Base-by-base conservation (phyloP, 2,113 vertebrate species). In the Corydoras maculifer region DNA sequence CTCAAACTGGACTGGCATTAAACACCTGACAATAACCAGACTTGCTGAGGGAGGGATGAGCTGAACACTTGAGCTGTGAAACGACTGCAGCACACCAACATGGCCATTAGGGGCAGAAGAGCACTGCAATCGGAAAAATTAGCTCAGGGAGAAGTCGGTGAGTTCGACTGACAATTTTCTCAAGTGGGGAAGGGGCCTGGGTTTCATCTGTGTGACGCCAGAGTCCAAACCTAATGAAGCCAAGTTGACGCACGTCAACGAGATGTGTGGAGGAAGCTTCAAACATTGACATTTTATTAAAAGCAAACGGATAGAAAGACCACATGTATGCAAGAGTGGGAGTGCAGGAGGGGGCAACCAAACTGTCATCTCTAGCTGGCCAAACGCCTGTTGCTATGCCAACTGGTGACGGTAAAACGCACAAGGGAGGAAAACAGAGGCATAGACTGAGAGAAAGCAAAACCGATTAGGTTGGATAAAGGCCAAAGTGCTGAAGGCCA, bases 1-100 rank as follows among this genome's bases (percentile, higher is more conserved):
- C 84, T 83, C 85, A 87, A 78, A 78, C 67, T 57, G 8, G n/a
- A 13, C 6, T 11, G 65, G 7, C 48, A 13, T 12, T 50, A 57
- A 63, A 53, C 50, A 3, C 49, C 82, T 86, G 83, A 87, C 78
- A 78, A 58, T 75, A 72, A 80, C 76, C 63, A 81, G 78, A 81
- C 81, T 66, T 80, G 78, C 70, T 83, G 61, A 62, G 15, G 12
- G 15, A 61, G 50, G 51, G 78, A 81, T 79, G 13, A 31, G 30
- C 65, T 66, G 65, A 50, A 55, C 61, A 59, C 54, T 60, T n/a
- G 57, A 63, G 59, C 48, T 60, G 51, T 30, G 11, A 76, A 54
- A 35, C 32, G 53, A 69, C 29, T 50, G 58, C 60, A 75, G 35
- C 72, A 69, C 73, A 60, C 65, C 62, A 30, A 54, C 11, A 57